Evolutionary conservation across 2,888 invertebrate species (phyloP), one percentile per base, ranked within the genome.

Genomic region (Philopedon plagiatum): DNA sequence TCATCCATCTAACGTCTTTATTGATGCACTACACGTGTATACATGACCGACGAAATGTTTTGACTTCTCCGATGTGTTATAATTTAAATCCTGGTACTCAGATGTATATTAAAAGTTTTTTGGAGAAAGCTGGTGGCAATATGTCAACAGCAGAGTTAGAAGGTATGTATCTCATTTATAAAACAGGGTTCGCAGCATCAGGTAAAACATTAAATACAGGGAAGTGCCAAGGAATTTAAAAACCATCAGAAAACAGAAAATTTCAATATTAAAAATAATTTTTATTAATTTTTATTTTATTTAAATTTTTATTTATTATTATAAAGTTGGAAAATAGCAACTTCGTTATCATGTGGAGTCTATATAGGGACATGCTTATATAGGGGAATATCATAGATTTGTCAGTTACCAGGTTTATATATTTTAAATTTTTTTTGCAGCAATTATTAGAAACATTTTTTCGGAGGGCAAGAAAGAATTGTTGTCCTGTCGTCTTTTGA

Each of bases 11-110:
- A 32, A 82, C 80, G 19, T 83, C 84, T 3, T 75, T 85, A n/a
- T 73, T 85, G 60, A 76, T 86, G 78, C 84, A 85, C 76, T 85
- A 83, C 75, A 82, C 83, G 9, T 85, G 84, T 71, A 80, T 85
- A 29, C 76, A 81, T 58, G 84, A 85, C 68, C 77, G 82, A 71
- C 78, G 82, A 68, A 82, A 83, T 64, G 78, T 79, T n/a, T 78
- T 85, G 19, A 85, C 83, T 9, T 79, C 80, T 1, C 84, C 85
- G 9, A 76, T 85, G 66, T 86, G 85, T 69, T 70, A 80, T 26
- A 78, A 78, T 61, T 76, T 85, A 15, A 77, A 77, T 29, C 76
- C 78, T 68, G 68, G 75, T 5, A 79, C 79, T 11, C 86, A 86
- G 66, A 65, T 82, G 18, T 70, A 73, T 26, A 83, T 86, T 15